These are phyloP conservation scores for Archaeoteleia sp. DNA, from an alignment of 2,888 invertebrate species.

Conservation along the genomic window DNA sequence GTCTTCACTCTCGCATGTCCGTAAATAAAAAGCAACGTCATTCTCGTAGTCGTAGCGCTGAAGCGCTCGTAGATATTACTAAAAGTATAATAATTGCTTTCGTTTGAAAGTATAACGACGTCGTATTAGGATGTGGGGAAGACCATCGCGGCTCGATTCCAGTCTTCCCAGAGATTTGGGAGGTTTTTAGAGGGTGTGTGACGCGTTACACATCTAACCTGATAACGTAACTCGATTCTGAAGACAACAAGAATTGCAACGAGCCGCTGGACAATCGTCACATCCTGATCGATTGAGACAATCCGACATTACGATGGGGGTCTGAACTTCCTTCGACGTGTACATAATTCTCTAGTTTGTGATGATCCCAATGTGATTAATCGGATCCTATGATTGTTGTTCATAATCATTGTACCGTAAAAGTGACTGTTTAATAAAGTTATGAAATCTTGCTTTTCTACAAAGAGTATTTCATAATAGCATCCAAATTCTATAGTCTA, in stretches of 20 bases:
- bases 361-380: slow-evolving; percentile 41
- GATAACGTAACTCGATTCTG: no score
- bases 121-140: slow-evolving; percentile 6
- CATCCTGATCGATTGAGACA: slow-evolving; percentile 11
- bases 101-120: slow-evolving; percentile 5
- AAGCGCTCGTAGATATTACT: slow-evolving; percentile 20
- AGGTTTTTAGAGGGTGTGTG: no score
- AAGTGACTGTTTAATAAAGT: slow-evolving; percentile 63
- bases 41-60: slow-evolving; percentile 30
- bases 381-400: slow-evolving; percentile 55
- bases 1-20: no score
- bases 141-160: neutral
- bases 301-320: slow-evolving; percentile 7
- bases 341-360: slow-evolving; percentile 48
- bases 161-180: no score
- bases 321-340: slow-evolving; percentile 30
- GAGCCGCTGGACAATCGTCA: slow-evolving; percentile 11
- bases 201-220: no score
- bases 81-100: neutral
- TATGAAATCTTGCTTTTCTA: slow-evolving; percentile 41
- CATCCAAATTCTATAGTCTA: neutral
- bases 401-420: slow-evolving; percentile 61
- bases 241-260: no score
- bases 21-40: no score
- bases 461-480: slow-evolving; percentile 20